Evolutionary conservation across 2,888 invertebrate genomes (phyloP).

Genomic region (Tetragonisca angustula): DNA sequence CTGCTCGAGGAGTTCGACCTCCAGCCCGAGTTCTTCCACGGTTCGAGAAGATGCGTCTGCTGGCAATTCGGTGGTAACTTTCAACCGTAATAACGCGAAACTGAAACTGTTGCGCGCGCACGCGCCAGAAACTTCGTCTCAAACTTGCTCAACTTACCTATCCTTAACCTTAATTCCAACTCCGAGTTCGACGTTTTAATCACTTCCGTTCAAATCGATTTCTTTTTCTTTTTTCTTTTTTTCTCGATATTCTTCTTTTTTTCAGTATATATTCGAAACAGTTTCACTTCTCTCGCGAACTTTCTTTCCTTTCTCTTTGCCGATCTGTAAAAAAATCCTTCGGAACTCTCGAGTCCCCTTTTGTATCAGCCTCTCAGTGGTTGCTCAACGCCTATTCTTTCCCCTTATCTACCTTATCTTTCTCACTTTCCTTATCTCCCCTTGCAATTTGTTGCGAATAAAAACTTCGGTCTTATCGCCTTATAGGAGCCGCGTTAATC

Average conservation of each 20-base stretch:
- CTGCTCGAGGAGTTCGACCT: conserved; percentile 11
- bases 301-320: not conserved
- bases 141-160: not conserved
- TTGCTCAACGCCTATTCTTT: too few species aligned
- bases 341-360: too few species aligned
- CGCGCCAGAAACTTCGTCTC: not conserved
- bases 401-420: not conserved
- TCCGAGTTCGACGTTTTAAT: too few species aligned
- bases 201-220: too few species aligned
- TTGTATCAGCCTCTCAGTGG: too few species aligned
- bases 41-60: not conserved
- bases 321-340: not conserved
- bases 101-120: not conserved
- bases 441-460: not conserved
- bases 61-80: not conserved
- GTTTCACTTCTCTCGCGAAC: not conserved
- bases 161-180: too few species aligned
- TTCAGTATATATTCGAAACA: not conserved
- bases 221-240: too few species aligned
- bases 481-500: not conserved
- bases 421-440: not conserved
- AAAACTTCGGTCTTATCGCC: not conserved
- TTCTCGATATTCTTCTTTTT: too few species aligned
- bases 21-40: not conserved
- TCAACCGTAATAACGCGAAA: not conserved